A percentile compares a stretch with the other conserved stretches of the same genome.
These are phyloP conservation scores for Cyphomyrus plagiostoma DNA, from an alignment of 2,113 vertebrate species.

Conservation along the genomic window DNA sequence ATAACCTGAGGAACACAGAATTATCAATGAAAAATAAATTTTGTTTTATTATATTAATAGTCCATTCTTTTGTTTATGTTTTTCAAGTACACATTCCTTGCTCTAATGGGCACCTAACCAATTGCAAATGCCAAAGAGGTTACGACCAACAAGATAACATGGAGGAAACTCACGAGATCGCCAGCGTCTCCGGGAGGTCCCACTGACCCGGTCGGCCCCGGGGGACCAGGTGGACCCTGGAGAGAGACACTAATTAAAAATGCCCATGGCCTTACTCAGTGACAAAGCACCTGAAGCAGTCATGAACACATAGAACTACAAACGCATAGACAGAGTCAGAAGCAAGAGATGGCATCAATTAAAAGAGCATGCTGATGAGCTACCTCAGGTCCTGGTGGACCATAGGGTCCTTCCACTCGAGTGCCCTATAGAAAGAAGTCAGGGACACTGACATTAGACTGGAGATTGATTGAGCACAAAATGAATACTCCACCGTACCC, in stretches of 20 bases:
- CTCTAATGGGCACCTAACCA: background rate
- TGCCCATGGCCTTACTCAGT: background rate
- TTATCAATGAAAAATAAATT: background rate
- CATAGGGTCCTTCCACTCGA: conserved; percentile 62
- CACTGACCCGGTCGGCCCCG: conserved; percentile 57
- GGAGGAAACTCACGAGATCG: conserved; percentile 59
- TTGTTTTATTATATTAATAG: background rate
- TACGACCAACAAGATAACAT: background rate
- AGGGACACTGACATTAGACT: background rate
- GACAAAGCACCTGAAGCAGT: background rate
- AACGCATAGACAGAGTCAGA: background rate
- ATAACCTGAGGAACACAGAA: background rate
- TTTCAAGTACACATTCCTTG: background rate
- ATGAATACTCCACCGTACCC: background rate
- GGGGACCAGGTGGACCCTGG: conserved; percentile 55
- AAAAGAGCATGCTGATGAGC: conserved; percentile 28
- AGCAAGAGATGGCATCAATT: background rate
- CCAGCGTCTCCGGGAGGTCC: conserved; percentile 78
- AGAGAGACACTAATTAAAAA: conserved; percentile 10
- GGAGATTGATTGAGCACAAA: background rate
- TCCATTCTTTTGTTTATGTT: background rate
- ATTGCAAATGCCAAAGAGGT: background rate
- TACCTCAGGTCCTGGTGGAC: conserved; percentile 66
- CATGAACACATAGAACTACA: background rate
- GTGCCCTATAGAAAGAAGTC: conserved; percentile 54